phyloP scores from a whole-genome alignment of 2,888 invertebrate genomes.

The Chloroclysta siterata region DNA sequence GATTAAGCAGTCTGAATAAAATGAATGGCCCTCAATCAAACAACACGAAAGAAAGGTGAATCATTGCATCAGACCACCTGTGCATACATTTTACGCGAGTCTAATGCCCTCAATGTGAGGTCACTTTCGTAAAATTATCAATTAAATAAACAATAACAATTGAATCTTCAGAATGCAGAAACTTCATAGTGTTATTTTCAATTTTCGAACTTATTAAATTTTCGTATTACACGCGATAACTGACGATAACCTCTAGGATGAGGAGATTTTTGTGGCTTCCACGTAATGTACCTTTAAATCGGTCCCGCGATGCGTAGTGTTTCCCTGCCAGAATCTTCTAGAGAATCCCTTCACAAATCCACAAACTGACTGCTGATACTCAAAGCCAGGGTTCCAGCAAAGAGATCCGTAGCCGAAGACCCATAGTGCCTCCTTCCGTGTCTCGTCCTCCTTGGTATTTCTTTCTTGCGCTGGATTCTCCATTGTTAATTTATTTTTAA shows the following conservation, averaged over 20 bases:
- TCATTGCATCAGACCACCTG: conserved; percentile 40
- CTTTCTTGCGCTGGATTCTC: conserved; percentile 30
- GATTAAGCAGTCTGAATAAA: too few relatives aligned
- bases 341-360: conserved; percentile 94
- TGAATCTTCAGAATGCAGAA: not conserved
- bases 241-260: not conserved
- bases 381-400: conserved; percentile 97
- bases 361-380: conserved; percentile 90
- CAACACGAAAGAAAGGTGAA: conserved; percentile 25
- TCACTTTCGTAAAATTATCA: not conserved
- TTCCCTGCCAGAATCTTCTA: conserved; percentile 97
- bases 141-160: conserved; percentile 2
- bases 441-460: conserved; percentile 26
- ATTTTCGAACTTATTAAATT: not conserved
- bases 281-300: conserved; percentile 87
- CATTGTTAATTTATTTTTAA: conserved; percentile 25
- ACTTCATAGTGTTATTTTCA: not conserved
- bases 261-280: not conserved
- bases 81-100: conserved; percentile 13
- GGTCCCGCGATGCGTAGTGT: conserved; percentile 92
- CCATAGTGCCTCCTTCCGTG: conserved; percentile 87
- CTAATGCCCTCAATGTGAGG: conserved; percentile 13
- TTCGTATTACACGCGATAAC: too few relatives aligned
- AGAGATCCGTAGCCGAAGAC: conserved; percentile 98
- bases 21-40: too few relatives aligned